A percentile compares a stretch with the other conserved stretches of the same genome.
These are phyloP conservation scores for Drosophila subsilvestris DNA, from an alignment of 2,888 invertebrate genomes.

Conservation along the genomic window DNA sequence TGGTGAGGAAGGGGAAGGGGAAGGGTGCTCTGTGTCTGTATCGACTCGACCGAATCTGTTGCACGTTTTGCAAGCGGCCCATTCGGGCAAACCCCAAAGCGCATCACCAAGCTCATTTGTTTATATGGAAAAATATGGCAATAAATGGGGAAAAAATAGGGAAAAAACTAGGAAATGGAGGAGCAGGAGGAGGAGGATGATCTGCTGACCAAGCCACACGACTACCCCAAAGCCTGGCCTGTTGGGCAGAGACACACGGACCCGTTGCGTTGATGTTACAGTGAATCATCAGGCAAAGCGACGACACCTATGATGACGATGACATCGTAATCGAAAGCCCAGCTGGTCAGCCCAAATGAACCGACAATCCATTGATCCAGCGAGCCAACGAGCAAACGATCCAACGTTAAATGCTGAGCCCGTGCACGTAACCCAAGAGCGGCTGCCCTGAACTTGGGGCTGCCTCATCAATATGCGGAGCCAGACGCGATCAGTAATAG, in stretches of 20 bases:
- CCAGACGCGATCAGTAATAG: constrained; percentile 8
- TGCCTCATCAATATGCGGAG: constrained; percentile 51
- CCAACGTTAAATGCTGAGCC: constrained; percentile 19
- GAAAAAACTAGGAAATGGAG: neutral
- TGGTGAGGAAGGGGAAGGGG: neutral
- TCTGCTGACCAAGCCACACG: no score
- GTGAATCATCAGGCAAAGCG: constrained; percentile 37
- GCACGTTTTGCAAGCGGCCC: constrained; percentile 43
- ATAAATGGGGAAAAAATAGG: constrained; percentile 28
- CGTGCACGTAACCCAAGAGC: constrained; percentile 52
- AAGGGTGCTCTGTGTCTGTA: neutral
- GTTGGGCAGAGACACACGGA: no score
- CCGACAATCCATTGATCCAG: constrained; percentile 6
- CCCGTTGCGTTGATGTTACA: neutral
- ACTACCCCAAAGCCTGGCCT: neutral
- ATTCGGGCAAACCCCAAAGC: constrained; percentile 43
- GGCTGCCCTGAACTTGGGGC: constrained; percentile 34
- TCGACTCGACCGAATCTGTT: constrained; percentile 41
- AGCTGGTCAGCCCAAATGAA: constrained; percentile 12
- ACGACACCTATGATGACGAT: constrained; percentile 20
- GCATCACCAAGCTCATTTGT: constrained; percentile 31
- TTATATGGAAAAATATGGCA: constrained; percentile 38
- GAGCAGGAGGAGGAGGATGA: no score
- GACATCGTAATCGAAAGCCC: constrained; percentile 16
- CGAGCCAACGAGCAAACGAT: no score